Evolutionary conservation across 35 echinoderm and acorn worm genomes (phyloP), one percentile per base, ranked within the genome.

Genomic region (Lytechinus variegatus): DNA sequence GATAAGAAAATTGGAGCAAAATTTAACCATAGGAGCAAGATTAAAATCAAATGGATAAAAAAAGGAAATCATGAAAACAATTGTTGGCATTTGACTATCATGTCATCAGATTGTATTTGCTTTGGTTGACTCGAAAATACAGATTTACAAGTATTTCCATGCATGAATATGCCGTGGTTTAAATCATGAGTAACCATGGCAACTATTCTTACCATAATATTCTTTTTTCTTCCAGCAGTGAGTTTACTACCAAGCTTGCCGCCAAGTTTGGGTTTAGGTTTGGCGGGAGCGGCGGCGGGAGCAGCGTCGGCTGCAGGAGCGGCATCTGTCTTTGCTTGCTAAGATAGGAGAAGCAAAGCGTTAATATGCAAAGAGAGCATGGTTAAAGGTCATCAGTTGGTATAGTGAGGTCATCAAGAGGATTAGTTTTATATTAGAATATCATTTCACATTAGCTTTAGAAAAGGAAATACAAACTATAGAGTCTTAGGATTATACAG

Each of bases 161-260:
- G 57, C 56, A 1, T 10, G n/a, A 87, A 29, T 27, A 52, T 90
- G 13, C 88, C 88, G 52, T 90, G 28, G 88, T 51, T 29, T 28
- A 90, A 28, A 90, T 29, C 29, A 90, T 10, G 14, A 3, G 27
- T 52, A 24, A 24, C 66, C 66, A 79, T 79, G 66, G 66, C 66
- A 79, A 79, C 66, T 16, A 27, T 79, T 79, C 92, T 55, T 93
- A 93, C 92, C 92, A 93, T 93, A 54, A 93, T 93, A 57, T 93
- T 93, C 54, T 93, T 93, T 54, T 93, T 93, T 27, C 92, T 93
- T 9, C 92, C 92, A 12, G 92, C 92, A 27, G 92, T 93, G 9
- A 93, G 92, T 44, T 93, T 93, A 24, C 57, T 60, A 52, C 92
- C 92, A 7, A 93, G 53, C 53, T 93, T 93, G 9, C 92, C 92